Percentiles rank a stretch among this genome's conserved stretches.
Evolutionary conservation across 2,113 vertebrate species (phyloP).

Genomic region (Dipodomys ordii): DNA sequence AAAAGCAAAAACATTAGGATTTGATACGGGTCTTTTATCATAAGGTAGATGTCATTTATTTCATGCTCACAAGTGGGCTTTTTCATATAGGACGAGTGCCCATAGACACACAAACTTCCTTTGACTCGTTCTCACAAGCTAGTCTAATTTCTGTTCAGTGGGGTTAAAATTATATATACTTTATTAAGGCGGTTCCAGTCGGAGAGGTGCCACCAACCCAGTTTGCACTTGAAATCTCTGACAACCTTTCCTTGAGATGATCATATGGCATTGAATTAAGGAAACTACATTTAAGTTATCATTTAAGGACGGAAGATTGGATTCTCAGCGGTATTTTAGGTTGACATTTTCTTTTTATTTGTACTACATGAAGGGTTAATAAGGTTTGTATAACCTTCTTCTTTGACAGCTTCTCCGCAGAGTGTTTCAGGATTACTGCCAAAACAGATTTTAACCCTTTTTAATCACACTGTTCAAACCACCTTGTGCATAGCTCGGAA

Average conservation of each 20-base stretch:
- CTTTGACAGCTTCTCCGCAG: conserved; percentile 81
- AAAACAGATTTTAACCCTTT: conserved; percentile 85
- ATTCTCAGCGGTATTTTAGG: conserved; percentile 82
- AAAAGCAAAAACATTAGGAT: neutral
- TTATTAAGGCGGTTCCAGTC: neutral
- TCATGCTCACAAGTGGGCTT: neutral
- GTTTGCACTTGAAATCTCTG: conserved; percentile 55
- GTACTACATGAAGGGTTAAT: conserved; percentile 84
- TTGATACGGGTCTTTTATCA: neutral
- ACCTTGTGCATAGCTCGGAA: conserved; percentile 68
- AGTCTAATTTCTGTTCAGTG: conserved; percentile 13
- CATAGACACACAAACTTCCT: neutral
- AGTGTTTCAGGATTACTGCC: conserved; percentile 74
- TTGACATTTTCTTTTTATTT: conserved; percentile 86
- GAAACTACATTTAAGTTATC: conserved; percentile 77
- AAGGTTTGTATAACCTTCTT: conserved; percentile 85
- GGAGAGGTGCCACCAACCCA: neutral
- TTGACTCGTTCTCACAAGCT: neutral
- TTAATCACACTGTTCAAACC: conserved; percentile 82
- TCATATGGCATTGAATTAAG: conserved; percentile 55
- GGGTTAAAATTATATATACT: neutral
- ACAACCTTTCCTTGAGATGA: neutral
- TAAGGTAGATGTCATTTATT: neutral
- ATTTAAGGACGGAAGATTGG: conserved; percentile 80
- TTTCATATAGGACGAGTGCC: too few species aligned